Base-by-base conservation (phyloP, 2,797 vertebrate genomes). In the Gallirallus australis region DNA sequence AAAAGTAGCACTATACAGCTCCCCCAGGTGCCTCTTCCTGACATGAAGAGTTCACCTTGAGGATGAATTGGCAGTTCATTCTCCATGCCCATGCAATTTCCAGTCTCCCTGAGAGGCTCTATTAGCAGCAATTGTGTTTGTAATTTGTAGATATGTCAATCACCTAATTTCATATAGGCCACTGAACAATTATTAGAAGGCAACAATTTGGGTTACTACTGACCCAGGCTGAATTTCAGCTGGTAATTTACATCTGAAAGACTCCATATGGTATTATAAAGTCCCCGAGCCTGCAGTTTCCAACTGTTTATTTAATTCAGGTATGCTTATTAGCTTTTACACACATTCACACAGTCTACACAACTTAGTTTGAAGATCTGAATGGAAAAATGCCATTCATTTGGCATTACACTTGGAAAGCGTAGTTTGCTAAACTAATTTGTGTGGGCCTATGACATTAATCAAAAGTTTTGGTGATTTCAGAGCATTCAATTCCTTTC, bases 191-290 rank as follows among this genome's bases (percentile, higher is more conserved):
- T 95, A 96, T 94, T 97, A 96, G 85, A 94, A 95, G 0, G 31
- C 87, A 91, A 94, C 73, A 90, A 89, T 94, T 96, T 94, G 82
- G 87, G 87, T 90, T 95, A 88, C 87, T 84, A 97, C 87, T 94
- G 87, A 97, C 89, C 96, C 86, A 82, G 93, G 82, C 52, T 94
- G 95, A 94, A 94, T 97, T 96, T 97, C 80, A 92, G 80, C 80
- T 88, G 64, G 63, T 93, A 94, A 96, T 97, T 96, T 96, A 86
- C 90, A 93, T 95, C 66, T 94, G 95, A 97, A 96, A 96, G 85
- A 73, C 70, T 94, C 96, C 96, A 88, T 93, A 94, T 93, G 85
- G 91, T 84, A 88, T 86, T 91, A 48, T 60, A 79, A 93, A 90
- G 35, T 94, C 91, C 69, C 91, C 0, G 0, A 86, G 89, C 76